Percentiles rank a stretch among this genome's conserved stretches.
Conservation (phyloP, 2,797 vertebrate species). For the Phylloscopus collybita region DNA sequence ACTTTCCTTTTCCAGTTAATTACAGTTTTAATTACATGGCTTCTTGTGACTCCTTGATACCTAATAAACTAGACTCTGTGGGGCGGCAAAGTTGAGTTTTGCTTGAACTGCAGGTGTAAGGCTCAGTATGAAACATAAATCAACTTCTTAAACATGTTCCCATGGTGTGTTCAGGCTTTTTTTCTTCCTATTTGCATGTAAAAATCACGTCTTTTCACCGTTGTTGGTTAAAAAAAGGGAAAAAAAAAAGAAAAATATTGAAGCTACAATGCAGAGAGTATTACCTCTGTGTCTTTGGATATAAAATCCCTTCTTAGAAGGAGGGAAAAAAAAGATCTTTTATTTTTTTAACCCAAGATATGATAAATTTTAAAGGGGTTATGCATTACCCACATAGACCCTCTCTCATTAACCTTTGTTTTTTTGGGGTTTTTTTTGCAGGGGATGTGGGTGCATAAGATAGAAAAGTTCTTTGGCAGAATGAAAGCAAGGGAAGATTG, state of each 20-base stretch:
- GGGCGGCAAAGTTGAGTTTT: constrained; percentile 83
- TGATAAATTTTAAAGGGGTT: background rate
- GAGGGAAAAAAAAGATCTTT: background rate
- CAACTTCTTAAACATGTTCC: constrained; percentile 82
- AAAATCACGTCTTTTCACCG: constrained; percentile 76
- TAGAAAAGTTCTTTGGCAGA: background rate
- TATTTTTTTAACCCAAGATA: background rate
- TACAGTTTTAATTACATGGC: constrained; percentile 86
- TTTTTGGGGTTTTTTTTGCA: background rate
- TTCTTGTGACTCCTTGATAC: constrained; percentile 87
- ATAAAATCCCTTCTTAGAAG: constrained; percentile 45
- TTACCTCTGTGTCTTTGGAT: constrained; percentile 59
- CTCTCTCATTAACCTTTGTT: background rate
- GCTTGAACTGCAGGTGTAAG: constrained; percentile 86
- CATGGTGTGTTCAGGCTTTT: constrained; percentile 78
- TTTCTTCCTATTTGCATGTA: constrained; percentile 74
- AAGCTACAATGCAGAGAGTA: constrained; percentile 27
- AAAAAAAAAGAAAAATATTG: constrained; percentile 8
- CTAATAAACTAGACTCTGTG: constrained; percentile 86
- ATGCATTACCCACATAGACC: background rate
- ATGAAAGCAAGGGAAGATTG: background rate
- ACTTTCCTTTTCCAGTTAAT: constrained; percentile 85
- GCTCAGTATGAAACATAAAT: constrained; percentile 82
- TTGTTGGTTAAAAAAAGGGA: constrained; percentile 17
- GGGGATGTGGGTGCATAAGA: background rate